These are phyloP conservation scores for Plectus sambesii DNA, from an alignment of 1,140 invertebrate genomes.

Conservation along the genomic window DNA sequence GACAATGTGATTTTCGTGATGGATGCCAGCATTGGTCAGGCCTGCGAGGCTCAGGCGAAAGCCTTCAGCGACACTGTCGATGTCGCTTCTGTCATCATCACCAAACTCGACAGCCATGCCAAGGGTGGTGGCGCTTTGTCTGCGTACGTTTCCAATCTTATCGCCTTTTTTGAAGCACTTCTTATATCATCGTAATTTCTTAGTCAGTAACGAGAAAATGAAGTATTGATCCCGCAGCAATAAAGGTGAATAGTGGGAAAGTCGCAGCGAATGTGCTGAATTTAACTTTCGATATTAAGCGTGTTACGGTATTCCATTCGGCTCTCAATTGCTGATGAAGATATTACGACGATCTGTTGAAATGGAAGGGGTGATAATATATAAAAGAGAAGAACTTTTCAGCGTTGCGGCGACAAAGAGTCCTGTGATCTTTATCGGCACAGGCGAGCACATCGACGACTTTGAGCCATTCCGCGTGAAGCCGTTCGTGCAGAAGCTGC, in stretches of 20 bases:
- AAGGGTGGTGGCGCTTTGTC: conserved; percentile 97
- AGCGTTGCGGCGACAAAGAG: conserved; percentile 97
- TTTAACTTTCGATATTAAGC: too few relatives aligned
- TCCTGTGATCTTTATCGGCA: conserved; percentile 98
- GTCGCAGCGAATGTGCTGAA: conserved; percentile 29
- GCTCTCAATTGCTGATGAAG: too few relatives aligned
- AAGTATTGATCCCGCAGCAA: too few relatives aligned
- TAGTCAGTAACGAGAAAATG: too few relatives aligned
- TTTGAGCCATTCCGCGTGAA: conserved; percentile 98
- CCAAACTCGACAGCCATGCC: conserved; percentile 96
- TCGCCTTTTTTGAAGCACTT: conserved; percentile 2
- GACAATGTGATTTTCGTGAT: conserved; percentile 98
- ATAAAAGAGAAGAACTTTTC: conserved; percentile 74
- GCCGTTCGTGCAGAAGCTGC: conserved; percentile 94
- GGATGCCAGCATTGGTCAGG: conserved; percentile 97
- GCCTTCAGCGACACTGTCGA: conserved; percentile 99
- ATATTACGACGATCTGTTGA: neutral
- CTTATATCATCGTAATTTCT: too few relatives aligned
- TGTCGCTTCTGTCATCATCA: conserved; percentile 97
- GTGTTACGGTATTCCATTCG: conserved; percentile 13
- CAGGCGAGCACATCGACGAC: conserved; percentile 99
- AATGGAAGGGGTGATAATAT: conserved; percentile 72
- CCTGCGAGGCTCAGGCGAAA: conserved; percentile 90
- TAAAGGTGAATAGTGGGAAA: too few relatives aligned
- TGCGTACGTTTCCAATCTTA: conserved; percentile 61